phyloP scores from a whole-genome alignment of 2,113 vertebrate genomes.

The Stercorarius parasiticus region DNA sequence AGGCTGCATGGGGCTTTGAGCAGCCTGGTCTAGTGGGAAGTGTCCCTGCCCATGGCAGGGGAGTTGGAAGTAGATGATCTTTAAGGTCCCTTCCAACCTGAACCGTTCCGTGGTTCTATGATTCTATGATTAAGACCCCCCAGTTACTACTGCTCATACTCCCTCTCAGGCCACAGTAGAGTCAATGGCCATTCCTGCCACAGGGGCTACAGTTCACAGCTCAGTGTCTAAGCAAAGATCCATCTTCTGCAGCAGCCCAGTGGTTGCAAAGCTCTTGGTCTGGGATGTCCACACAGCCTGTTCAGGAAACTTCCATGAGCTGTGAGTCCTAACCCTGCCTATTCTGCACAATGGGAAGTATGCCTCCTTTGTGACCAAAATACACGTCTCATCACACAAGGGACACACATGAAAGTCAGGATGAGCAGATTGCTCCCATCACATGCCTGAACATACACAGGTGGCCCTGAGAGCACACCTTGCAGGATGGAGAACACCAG shows the following conservation, averaged over 20 bases:
- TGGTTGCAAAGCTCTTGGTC: background rate
- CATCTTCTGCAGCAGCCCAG: background rate
- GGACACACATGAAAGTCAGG: background rate
- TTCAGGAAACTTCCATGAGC: background rate
- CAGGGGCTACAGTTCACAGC: background rate
- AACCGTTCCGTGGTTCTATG: too few relatives aligned
- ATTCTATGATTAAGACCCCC: background rate
- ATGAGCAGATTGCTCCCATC: background rate
- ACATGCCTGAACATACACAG: rapidly evolving
- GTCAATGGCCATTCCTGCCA: background rate
- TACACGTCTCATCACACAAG: background rate
- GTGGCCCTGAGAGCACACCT: background rate
- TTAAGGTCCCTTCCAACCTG: too few relatives aligned
- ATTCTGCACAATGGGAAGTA: background rate
- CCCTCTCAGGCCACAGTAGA: background rate
- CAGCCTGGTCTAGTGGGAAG: too few relatives aligned
- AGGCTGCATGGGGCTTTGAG: too few relatives aligned
- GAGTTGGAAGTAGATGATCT: too few relatives aligned
- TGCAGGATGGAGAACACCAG: background rate
- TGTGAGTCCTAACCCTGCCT: background rate
- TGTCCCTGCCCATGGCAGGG: too few relatives aligned
- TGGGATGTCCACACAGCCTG: rapidly evolving
- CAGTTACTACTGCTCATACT: background rate
- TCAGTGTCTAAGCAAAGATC: rapidly evolving
- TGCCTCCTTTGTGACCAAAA: background rate